Evolutionary conservation across 2,888 invertebrate genomes (phyloP), one percentile per base, ranked within the genome.

Genomic region (Melanotus villosus): DNA sequence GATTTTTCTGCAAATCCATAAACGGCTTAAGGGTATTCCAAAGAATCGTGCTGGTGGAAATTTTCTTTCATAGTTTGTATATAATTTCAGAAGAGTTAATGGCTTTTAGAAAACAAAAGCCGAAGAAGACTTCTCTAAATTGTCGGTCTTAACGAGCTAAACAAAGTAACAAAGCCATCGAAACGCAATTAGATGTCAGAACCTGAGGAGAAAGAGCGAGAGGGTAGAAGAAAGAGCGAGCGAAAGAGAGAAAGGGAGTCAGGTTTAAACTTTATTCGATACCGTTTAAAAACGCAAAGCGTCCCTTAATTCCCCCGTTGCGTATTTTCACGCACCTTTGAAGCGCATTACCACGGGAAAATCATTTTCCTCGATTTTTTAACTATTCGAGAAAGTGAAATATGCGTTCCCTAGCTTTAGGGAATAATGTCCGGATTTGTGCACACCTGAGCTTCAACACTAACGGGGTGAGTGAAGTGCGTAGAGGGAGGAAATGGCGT

Each of bases 401-500:
- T 70, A 70, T 70, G 65, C 54, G 47, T 58, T 52, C 56, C 41
- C 62, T 50, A 66, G 66, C 65, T 70, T 66, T 66, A 57, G 65
- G 65, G 70, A 58, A 63, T 67, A 70, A 67, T 64, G 64, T 67
- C 54, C 66, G 70, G 67, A 70, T 70, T 70, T 70, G 65, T 63
- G 70, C 66, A 63, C 70, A 70, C 70, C 70, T 70, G 70, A 63
- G 70, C 56, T 63, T 64, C 70, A 50, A 70, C 68, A 64, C 57
- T 58, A 64, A 59, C 30, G 57, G 70, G 36, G 59, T 54, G 69
- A 58, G 65, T 41, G 60, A 60, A 62, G 71, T 68, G 73, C 76
- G 75, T 71, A 70, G 67, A 63, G 73, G 71, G 72, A 72, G 77
- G 76, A 79, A 79, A 77, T 77, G 72, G 75, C 71, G 74, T 75